Percentiles rank a stretch among this genome's conserved stretches.
phyloP scores from a whole-genome alignment of 2,797 vertebrate genomes.

The Dryobates pubescens region DNA sequence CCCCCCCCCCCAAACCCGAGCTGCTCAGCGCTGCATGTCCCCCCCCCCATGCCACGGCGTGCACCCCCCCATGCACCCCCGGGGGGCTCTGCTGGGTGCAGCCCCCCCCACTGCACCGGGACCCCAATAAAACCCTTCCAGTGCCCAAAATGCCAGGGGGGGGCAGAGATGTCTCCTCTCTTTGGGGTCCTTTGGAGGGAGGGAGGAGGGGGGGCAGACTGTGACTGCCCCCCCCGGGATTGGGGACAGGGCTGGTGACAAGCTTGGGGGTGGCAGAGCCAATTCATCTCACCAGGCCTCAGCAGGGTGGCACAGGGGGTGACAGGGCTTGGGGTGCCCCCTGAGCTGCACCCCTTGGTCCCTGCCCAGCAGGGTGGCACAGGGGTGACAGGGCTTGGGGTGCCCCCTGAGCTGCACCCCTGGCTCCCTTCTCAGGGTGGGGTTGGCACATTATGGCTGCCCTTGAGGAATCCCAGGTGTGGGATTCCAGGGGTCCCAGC shows the following conservation, averaged over 20 bases:
- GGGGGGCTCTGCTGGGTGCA: background rate
- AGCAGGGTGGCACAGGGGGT: accelerated
- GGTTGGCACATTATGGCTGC: too few relatives aligned
- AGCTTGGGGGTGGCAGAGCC: background rate
- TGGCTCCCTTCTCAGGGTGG: too few relatives aligned
- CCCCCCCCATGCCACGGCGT: background rate
- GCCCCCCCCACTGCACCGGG: background rate
- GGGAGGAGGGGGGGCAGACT: accelerated
- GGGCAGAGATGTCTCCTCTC: accelerated
- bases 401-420: too few relatives aligned
- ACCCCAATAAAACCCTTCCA: slow-evolving; percentile 47
- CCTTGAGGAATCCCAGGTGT: too few relatives aligned
- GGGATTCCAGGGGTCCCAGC: too few relatives aligned
- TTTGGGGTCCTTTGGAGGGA: background rate
- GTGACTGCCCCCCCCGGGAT: accelerated
- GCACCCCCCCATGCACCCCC: background rate
- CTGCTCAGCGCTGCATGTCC: slow-evolving; percentile 10
- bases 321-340: background rate
- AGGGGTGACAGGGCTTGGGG: too few relatives aligned
- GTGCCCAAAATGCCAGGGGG: background rate
- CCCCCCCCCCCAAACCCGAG: background rate
- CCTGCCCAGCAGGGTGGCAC: background rate
- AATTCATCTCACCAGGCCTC: background rate
- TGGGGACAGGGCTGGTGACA: background rate
- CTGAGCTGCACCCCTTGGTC: background rate